These are phyloP conservation scores for Colinus virginianus DNA, from an alignment of 2,113 vertebrate species.

Conservation along the genomic window DNA sequence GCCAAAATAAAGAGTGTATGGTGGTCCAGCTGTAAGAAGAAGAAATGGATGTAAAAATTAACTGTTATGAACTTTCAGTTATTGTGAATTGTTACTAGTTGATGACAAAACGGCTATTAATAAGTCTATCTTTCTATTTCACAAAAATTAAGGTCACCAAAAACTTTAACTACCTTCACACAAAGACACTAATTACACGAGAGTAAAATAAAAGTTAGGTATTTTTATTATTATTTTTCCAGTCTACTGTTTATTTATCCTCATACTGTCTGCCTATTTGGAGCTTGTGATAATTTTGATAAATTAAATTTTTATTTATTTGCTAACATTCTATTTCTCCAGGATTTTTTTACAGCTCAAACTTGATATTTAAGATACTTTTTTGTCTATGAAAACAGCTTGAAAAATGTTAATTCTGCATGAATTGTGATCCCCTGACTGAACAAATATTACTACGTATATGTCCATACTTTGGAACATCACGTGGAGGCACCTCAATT, in stretches of 20 bases:
- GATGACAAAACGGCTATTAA: not conserved
- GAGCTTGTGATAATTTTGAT: not conserved
- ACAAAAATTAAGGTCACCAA: not conserved
- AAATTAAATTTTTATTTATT: not conserved
- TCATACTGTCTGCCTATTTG: not conserved
- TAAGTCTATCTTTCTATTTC: not conserved
- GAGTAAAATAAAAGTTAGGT: rapidly evolving
- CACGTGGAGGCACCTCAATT: not conserved
- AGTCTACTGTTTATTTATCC: not conserved
- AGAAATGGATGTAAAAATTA: constrained; percentile 2
- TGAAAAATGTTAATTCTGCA: not conserved
- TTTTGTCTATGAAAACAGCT: not conserved
- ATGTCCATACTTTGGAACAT: not conserved
- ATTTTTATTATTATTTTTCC: not conserved
- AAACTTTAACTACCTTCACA: not conserved
- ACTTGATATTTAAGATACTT: not conserved
- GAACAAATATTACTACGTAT: not conserved
- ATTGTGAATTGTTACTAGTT: not conserved
- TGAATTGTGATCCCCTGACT: not conserved
- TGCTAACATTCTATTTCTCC: not conserved
- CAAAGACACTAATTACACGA: not conserved
- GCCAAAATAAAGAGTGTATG: constrained; percentile 93
- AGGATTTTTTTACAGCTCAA: not conserved
- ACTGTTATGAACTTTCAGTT: not conserved
- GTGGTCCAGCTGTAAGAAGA: constrained; percentile 86